Base-by-base conservation (phyloP, 2,797 vertebrate genomes). In the Urosaurus nigricauda region DNA sequence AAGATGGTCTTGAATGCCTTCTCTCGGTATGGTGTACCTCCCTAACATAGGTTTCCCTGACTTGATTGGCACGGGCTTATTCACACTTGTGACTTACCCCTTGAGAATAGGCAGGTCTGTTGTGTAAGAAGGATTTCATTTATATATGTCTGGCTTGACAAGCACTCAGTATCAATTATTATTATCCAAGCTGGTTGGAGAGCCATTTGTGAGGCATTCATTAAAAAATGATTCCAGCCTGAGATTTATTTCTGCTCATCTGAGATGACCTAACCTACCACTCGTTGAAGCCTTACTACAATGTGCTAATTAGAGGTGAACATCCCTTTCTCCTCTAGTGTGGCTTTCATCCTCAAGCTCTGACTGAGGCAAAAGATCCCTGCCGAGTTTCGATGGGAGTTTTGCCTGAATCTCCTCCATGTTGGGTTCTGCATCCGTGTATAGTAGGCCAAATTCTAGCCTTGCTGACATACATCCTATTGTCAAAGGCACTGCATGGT, bases 141-240 rank as follows among this genome's bases (percentile, higher is more conserved):
- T 78, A 37, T 84, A 79, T 37, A 40, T 81, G 63, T 71, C 74
- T 73, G 32, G 83, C 71, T 86, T 68, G 81, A 77, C 35, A 53
- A 89, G 88, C 75, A 70, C 84, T 78, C 87, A 4, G 73, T 84
- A 68, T 78, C 84, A 78, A 77, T 86, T 86, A 89, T 83, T 86
- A 83, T 78, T 84, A 88, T 65, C 87, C 43, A 78, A 88, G 88
- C 83, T 60, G 77, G 65, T 47, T 85, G 77, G 73, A 84, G 60
- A 84, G 81, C 73, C 79, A 56, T 78, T 77, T 88, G 87, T 88
- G 74, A 88, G 73, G 21, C 43, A 32, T 88, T 88, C 87, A 88
- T 88, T 88, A 88, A 88, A 88, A 78, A 84, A 78, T 4, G 24
- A 47, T 87, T 78, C 80, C 51, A 37, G 47, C 37, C 85, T 71